phyloP scores from a whole-genome alignment of 2,888 invertebrate genomes.

The Eupeodes latifasciatus region DNA sequence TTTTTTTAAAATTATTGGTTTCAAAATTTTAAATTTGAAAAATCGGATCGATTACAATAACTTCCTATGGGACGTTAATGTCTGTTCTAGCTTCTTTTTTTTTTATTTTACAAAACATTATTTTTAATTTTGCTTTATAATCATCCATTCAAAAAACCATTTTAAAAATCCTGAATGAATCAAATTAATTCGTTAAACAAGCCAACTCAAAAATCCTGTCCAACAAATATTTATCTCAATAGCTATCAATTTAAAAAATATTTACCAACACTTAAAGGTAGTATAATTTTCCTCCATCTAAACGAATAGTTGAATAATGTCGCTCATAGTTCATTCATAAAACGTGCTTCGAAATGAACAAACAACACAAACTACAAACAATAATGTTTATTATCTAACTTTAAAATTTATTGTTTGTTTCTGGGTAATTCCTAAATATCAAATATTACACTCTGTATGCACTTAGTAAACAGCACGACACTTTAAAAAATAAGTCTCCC shows the following conservation, averaged over 20 bases:
- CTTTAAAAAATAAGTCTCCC: slow-evolving; percentile 25
- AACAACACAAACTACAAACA: not conserved
- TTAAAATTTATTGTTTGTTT: slow-evolving; percentile 64
- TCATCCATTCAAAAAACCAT: no score
- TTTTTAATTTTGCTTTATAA: no score
- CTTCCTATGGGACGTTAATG: no score
- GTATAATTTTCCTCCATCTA: no score
- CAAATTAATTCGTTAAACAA: no score
- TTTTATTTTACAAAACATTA: no score
- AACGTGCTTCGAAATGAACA: slow-evolving; percentile 1
- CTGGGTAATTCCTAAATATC: slow-evolving; percentile 29
- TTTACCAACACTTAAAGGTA: not conserved
- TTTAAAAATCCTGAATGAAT: no score
- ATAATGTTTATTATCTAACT: slow-evolving; percentile 50
- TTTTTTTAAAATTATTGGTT: no score
- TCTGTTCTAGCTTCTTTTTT: no score
- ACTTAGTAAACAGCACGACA: slow-evolving; percentile 70
- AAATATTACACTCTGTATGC: slow-evolving; percentile 52
- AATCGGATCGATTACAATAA: no score
- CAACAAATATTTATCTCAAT: not conserved
- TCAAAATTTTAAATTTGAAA: no score
- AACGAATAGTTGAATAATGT: not conserved
- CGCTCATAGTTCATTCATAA: slow-evolving; percentile 23
- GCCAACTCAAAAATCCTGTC: no score
- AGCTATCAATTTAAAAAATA: not conserved